A percentile compares a stretch with the other conserved stretches of the same genome.
Conservation (phyloP, 1,140 invertebrate species). For the Gonioctena quinquepunctata region DNA sequence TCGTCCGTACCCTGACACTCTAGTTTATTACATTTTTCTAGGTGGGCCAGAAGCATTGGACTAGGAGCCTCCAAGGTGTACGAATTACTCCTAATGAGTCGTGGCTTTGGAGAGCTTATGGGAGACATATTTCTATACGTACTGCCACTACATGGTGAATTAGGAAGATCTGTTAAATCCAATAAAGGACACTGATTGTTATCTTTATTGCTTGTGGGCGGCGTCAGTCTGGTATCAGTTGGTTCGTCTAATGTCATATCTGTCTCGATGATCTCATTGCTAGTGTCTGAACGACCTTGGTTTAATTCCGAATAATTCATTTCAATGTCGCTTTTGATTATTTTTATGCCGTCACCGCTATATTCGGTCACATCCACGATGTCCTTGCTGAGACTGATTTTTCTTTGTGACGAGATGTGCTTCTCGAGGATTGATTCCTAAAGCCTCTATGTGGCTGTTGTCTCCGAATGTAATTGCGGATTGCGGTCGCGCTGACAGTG, state of each 20-base stretch:
- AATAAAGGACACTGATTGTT: conserved; percentile 12
- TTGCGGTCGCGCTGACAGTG: not conserved
- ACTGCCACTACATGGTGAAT: not conserved
- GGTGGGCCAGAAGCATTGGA: conserved; percentile 63
- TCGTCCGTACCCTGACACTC: not conserved
- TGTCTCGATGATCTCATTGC: conserved; percentile 6
- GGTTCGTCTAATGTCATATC: not conserved
- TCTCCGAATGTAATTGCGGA: conserved; percentile 25
- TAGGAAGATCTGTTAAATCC: not conserved
- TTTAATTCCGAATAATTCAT: not conserved
- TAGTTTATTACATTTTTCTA: conserved; percentile 24
- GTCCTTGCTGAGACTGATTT: conserved; percentile 22
- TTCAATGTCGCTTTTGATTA: conserved; percentile 7
- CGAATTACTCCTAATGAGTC: conserved; percentile 63
- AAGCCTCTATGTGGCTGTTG: conserved; percentile 26
- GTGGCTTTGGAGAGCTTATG: conserved; percentile 41
- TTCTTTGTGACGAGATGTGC: conserved; percentile 2
- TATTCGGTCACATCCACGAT: conserved; percentile 37
- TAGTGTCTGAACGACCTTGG: conserved; percentile 8
- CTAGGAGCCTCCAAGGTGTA: conserved; percentile 66
- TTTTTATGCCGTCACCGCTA: conserved; percentile 27
- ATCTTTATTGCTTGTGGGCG: not conserved
- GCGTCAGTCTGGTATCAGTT: not conserved
- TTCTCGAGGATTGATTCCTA: conserved; percentile 5
- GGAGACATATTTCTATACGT: not conserved